These are phyloP conservation scores for Zeugodacus cucurbitae DNA, from an alignment of 1,140 invertebrate species.

Conservation along the genomic window DNA sequence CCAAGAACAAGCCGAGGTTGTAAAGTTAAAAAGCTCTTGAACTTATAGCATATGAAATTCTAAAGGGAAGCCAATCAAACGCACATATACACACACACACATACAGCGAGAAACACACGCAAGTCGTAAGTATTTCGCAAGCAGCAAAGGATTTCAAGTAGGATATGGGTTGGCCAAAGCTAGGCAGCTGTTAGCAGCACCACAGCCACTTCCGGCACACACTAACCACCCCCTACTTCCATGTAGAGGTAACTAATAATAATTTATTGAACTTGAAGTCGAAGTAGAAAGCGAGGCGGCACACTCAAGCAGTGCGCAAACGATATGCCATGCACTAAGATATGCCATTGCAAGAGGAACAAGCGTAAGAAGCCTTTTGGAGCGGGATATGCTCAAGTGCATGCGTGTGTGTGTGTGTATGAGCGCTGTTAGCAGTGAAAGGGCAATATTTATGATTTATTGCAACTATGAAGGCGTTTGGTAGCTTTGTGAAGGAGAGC, in stretches of 20 bases:
- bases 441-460: conserved; percentile 40
- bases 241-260: conserved; percentile 60
- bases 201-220: neutral
- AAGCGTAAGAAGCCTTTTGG: neutral
- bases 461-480: conserved; percentile 4
- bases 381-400: neutral
- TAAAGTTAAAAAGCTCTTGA: conserved; percentile 65
- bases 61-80: conserved; percentile 60
- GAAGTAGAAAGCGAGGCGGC: neutral
- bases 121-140: neutral
- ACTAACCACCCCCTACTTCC: neutral
- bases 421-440: neutral
- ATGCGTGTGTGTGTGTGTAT: neutral
- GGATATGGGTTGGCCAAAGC: conserved; percentile 35
- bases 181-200: neutral
- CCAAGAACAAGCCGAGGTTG: conserved; percentile 47
- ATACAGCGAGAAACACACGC: neutral
- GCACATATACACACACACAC: neutral
- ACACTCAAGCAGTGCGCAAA: conserved; percentile 25
- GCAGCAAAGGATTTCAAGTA: conserved; percentile 51
- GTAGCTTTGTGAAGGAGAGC: neutral
- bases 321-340: neutral
- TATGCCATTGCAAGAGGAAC: neutral
- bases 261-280: conserved; percentile 57
- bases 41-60: conserved; percentile 50